Percentiles rank a stretch among this genome's conserved stretches.
These are phyloP conservation scores for Piezodorus guildinii DNA, from an alignment of 1,140 invertebrate genomes.

Conservation along the genomic window DNA sequence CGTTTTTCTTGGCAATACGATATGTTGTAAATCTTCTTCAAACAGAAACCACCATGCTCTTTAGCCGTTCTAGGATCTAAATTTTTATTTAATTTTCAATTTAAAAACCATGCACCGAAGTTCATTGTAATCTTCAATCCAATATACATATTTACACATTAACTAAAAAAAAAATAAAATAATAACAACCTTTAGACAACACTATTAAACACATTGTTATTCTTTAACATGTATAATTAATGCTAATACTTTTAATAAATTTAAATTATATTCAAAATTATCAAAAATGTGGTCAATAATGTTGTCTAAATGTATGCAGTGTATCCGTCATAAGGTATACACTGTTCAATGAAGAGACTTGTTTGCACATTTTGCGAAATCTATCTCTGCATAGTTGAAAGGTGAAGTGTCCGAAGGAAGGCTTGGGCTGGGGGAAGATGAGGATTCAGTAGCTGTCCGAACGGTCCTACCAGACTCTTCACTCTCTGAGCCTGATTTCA, in stretches of 20 bases:
- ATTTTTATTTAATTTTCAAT: too few relatives aligned
- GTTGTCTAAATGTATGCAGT: neutral
- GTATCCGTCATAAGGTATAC: neutral
- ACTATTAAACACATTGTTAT: slow-evolving; percentile 3
- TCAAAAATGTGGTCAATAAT: neutral
- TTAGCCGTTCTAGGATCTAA: neutral
- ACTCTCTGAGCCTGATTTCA: slow-evolving; percentile 27
- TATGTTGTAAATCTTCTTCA: neutral
- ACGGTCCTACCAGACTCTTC: slow-evolving; percentile 27
- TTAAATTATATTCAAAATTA: neutral
- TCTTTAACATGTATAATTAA: too few relatives aligned
- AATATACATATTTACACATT: slow-evolving; percentile 13
- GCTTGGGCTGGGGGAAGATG: slow-evolving; percentile 28
- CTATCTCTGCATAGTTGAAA: slow-evolving; percentile 57
- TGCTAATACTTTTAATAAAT: slow-evolving; percentile 1
- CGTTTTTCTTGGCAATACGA: neutral
- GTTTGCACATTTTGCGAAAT: slow-evolving; percentile 47
- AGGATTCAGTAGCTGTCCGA: slow-evolving; percentile 26
- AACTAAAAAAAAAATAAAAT: slow-evolving; percentile 1
- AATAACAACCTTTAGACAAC: neutral
- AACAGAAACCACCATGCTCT: slow-evolving; percentile 1
- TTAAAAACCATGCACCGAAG: slow-evolving; percentile 1
- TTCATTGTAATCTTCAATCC: neutral
- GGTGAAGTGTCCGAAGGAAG: slow-evolving; percentile 23
- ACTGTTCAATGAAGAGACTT: slow-evolving; percentile 3